These are phyloP conservation scores for Harpagifer antarcticus DNA, from an alignment of 2,797 vertebrate species.

Conservation along the genomic window DNA sequence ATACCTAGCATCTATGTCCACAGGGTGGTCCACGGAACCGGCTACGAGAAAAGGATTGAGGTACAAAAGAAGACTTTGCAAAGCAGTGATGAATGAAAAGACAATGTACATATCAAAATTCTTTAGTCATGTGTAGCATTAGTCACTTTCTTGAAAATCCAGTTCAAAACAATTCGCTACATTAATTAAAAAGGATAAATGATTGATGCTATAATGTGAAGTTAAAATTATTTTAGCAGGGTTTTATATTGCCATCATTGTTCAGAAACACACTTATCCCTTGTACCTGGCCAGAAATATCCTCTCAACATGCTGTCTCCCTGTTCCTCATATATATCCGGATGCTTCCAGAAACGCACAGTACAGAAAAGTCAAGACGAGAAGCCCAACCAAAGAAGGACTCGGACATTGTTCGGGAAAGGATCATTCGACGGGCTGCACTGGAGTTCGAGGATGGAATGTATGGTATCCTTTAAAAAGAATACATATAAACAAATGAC, in stretches of 20 bases:
- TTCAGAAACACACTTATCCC: constrained; percentile 17
- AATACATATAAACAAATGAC: not conserved
- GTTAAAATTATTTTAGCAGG: not conserved
- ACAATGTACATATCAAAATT: not conserved
- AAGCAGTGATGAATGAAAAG: not conserved
- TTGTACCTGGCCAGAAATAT: constrained; percentile 33
- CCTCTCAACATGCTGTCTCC: constrained; percentile 28
- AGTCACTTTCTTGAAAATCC: not conserved
- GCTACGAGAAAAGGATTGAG: constrained; percentile 98
- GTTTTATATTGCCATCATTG: constrained; percentile 1
- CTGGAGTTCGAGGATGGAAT: constrained; percentile 98
- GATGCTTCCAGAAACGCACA: constrained; percentile 88
- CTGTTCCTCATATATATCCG: constrained; percentile 24
- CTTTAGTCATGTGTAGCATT: not conserved
- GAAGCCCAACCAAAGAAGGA: constrained; percentile 87
- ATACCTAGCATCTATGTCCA: constrained; percentile 96
- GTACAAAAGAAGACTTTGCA: constrained; percentile 75
- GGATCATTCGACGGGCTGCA: constrained; percentile 95
- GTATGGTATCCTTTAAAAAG: constrained; percentile 94
- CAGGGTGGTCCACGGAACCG: constrained; percentile 90
- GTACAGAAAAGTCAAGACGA: constrained; percentile 85
- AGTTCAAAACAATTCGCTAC: not conserved
- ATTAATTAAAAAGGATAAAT: not conserved
- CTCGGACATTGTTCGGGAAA: constrained; percentile 91
- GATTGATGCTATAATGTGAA: not conserved